phyloP scores from a whole-genome alignment of 2,888 invertebrate genomes.

The Silvanus unidentatus region DNA sequence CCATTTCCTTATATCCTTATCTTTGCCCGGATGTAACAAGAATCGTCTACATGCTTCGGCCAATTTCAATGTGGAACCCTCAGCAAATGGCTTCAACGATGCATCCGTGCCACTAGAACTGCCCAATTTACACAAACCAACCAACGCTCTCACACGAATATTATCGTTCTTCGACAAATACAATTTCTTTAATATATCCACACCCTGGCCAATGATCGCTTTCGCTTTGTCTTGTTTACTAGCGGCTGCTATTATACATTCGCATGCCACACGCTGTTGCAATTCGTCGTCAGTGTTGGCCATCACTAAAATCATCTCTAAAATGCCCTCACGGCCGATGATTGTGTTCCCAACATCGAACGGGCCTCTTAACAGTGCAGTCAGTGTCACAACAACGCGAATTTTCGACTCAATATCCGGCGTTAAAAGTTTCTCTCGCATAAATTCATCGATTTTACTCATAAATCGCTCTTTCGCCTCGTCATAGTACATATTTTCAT shows the following conservation, averaged over 20 bases:
- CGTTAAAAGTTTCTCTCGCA: constrained; percentile 75
- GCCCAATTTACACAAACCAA: constrained; percentile 94
- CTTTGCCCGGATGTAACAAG: constrained; percentile 62
- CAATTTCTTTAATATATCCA: constrained; percentile 83
- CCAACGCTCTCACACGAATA: constrained; percentile 76
- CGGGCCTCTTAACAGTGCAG: constrained; percentile 84
- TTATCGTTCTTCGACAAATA: constrained; percentile 87
- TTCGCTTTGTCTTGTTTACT: constrained; percentile 96
- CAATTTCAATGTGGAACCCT: constrained; percentile 86
- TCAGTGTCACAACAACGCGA: constrained; percentile 80
- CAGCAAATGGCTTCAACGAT: constrained; percentile 89
- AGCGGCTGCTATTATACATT: constrained; percentile 93
- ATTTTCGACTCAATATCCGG: constrained; percentile 84
- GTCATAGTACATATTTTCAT: constrained; percentile 96
- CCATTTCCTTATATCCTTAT: constrained; percentile 88
- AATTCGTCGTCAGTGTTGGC: constrained; percentile 86
- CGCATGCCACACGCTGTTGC: constrained; percentile 89
- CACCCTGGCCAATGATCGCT: constrained; percentile 79
- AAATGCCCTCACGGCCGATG: constrained; percentile 63
- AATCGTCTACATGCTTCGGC: constrained; percentile 92
- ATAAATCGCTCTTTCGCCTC: constrained; percentile 66
- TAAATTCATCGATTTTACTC: constrained; percentile 75
- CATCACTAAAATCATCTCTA: constrained; percentile 96
- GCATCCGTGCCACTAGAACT: constrained; percentile 92
- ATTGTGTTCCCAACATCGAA: constrained; percentile 87